Evolutionary conservation across 2,888 invertebrate species (phyloP).

Genomic region (Pediacus dermestoides): DNA sequence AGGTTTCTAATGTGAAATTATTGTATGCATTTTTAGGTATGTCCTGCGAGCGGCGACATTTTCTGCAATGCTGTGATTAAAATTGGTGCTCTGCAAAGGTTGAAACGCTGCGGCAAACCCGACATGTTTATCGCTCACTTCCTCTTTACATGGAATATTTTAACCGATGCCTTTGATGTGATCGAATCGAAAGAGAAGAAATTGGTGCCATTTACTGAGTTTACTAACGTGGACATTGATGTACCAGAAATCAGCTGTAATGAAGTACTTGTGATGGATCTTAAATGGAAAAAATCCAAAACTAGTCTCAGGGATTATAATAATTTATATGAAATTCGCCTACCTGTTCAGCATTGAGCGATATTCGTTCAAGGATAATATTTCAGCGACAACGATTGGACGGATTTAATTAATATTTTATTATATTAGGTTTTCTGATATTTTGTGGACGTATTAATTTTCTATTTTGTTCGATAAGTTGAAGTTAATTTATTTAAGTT

Average conservation of each 20-base stretch:
- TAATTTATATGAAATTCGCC: slow-evolving; percentile 42
- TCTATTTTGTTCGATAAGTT: slow-evolving; percentile 2
- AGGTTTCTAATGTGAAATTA: background rate
- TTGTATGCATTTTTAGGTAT: slow-evolving; percentile 41
- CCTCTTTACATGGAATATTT: slow-evolving; percentile 47
- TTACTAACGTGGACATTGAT: slow-evolving; percentile 24
- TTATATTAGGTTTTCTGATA: slow-evolving; percentile 2
- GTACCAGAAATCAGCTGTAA: slow-evolving; percentile 34
- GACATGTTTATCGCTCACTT: slow-evolving; percentile 43
- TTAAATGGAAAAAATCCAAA: slow-evolving; percentile 38
- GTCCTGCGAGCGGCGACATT: slow-evolving; percentile 48
- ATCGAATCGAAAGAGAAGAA: slow-evolving; percentile 41
- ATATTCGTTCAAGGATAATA: slow-evolving; percentile 11
- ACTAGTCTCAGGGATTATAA: slow-evolving; percentile 44
- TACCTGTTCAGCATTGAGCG: slow-evolving; percentile 17
- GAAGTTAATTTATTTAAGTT: too few relatives aligned
- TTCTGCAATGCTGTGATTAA: slow-evolving; percentile 49
- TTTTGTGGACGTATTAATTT: slow-evolving; percentile 9
- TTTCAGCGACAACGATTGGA: slow-evolving; percentile 14
- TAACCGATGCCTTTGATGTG: slow-evolving; percentile 44
- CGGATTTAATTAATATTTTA: slow-evolving; percentile 7
- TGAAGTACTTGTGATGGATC: slow-evolving; percentile 42
- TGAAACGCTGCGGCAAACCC: slow-evolving; percentile 34
- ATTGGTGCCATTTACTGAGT: slow-evolving; percentile 35
- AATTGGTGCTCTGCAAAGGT: slow-evolving; percentile 43